Conservation (phyloP, 2,888 invertebrate genomes). For the Cacoxenus indagator region DNA sequence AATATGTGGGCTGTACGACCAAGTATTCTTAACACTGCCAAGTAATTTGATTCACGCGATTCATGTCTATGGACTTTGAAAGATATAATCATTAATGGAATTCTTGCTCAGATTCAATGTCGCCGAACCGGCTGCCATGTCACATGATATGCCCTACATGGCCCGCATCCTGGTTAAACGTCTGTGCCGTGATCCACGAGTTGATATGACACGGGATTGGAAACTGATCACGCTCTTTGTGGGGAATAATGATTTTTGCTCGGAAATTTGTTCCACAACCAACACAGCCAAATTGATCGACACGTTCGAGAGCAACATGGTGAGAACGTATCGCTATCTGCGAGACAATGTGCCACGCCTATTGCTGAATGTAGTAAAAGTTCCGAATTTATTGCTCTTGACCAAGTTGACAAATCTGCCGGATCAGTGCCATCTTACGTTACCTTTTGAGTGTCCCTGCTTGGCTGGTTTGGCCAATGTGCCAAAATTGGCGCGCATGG, state of each 20-base stretch:
- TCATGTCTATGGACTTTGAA: too few relatives aligned
- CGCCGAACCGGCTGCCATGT: constrained; percentile 74
- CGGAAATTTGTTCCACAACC: constrained; percentile 72
- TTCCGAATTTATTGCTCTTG: constrained; percentile 71
- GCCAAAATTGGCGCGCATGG: constrained; percentile 53
- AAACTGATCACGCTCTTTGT: constrained; percentile 75
- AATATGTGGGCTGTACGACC: too few relatives aligned
- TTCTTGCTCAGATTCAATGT: constrained; percentile 72
- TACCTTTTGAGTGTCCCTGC: constrained; percentile 73
- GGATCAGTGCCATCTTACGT: constrained; percentile 66
- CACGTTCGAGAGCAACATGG: constrained; percentile 71
- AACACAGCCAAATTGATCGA: constrained; percentile 68
- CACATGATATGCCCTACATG: constrained; percentile 74
- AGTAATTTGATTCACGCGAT: too few relatives aligned
- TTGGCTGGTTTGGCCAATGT: constrained; percentile 69
- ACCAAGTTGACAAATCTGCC: constrained; percentile 66
- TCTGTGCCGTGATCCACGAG: constrained; percentile 72
- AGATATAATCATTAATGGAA: neutral
- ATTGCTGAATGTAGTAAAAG: constrained; percentile 73
- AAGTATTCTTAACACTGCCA: too few relatives aligned
- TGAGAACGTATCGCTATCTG: constrained; percentile 68
- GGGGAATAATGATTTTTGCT: constrained; percentile 76
- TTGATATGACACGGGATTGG: constrained; percentile 74
- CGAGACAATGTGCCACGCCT: constrained; percentile 75
- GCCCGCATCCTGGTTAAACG: constrained; percentile 72